Conservation (phyloP, 1,140 invertebrate genomes). For the Camponotus floridanus region DNA sequence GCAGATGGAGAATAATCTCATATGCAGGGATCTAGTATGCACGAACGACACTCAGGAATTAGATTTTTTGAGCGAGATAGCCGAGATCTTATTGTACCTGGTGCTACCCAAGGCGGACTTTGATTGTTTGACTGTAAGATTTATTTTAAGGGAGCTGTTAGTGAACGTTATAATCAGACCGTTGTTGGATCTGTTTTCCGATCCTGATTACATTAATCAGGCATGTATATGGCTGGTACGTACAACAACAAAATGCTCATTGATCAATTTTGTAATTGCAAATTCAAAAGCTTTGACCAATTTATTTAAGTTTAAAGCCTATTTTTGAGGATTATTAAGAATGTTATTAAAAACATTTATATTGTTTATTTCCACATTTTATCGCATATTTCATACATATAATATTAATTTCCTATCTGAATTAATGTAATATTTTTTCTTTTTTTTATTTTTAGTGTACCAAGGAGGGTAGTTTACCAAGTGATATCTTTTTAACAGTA, state of each 20-base stretch:
- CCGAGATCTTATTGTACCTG: constrained; percentile 94
- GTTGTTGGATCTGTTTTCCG: constrained; percentile 93
- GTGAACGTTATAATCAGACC: constrained; percentile 93
- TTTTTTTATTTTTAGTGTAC: constrained; percentile 89
- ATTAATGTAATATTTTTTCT: constrained; percentile 12
- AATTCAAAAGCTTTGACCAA: not conserved
- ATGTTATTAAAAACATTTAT: not conserved
- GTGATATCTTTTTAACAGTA: constrained; percentile 93
- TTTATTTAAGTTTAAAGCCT: not conserved
- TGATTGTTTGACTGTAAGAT: constrained; percentile 92
- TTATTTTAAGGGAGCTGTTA: constrained; percentile 93
- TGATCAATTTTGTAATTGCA: not conserved
- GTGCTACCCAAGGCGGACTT: constrained; percentile 95
- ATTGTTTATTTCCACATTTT: not conserved
- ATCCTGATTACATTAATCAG: constrained; percentile 98
- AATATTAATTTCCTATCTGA: not conserved
- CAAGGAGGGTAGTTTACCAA: constrained; percentile 91
- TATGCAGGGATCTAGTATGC: constrained; percentile 90
- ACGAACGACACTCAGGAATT: constrained; percentile 88
- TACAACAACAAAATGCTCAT: constrained; percentile 65
- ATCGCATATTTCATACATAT: not conserved
- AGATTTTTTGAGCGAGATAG: constrained; percentile 94
- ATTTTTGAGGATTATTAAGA: not conserved
- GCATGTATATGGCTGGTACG: constrained; percentile 96
- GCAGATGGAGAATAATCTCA: constrained; percentile 93